Evolutionary conservation across 2,797 vertebrate species (phyloP).

Genomic region (Notolepis coatsorum): DNA sequence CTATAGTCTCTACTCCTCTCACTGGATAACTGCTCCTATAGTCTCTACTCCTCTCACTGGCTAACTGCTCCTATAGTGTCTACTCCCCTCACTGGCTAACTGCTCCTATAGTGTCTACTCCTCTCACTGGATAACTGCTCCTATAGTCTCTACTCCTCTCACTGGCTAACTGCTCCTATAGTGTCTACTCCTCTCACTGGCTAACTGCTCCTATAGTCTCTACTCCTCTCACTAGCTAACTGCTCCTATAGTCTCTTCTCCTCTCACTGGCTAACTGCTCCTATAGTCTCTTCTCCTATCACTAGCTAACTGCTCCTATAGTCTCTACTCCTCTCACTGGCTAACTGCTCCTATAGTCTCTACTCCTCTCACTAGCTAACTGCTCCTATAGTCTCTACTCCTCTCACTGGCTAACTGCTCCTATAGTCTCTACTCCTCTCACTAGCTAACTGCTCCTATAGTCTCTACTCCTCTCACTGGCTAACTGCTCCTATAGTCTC

Average conservation of each 20-base stretch:
- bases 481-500: not conserved
- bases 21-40: conserved; percentile 9
- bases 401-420: not conserved
- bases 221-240: conserved; percentile 15
- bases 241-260: conserved; percentile 11
- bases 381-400: conserved; percentile 12
- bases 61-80: not conserved
- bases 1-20: too few relatives aligned
- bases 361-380: conserved; percentile 15
- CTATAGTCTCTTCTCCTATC: too few relatives aligned
- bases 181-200: not conserved
- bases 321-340: not conserved
- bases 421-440: too few relatives aligned
- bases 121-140: not conserved
- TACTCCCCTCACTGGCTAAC: conserved; percentile 16
- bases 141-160: too few relatives aligned
- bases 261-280: not conserved
- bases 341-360: not conserved
- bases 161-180: conserved; percentile 10
- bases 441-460: conserved; percentile 9
- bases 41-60: not conserved
- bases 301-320: conserved; percentile 9
- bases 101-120: conserved; percentile 11
- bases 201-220: not conserved
- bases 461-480: not conserved